Conservation (phyloP, 1,140 invertebrate species). For the Drosophila ercepeae region DNA sequence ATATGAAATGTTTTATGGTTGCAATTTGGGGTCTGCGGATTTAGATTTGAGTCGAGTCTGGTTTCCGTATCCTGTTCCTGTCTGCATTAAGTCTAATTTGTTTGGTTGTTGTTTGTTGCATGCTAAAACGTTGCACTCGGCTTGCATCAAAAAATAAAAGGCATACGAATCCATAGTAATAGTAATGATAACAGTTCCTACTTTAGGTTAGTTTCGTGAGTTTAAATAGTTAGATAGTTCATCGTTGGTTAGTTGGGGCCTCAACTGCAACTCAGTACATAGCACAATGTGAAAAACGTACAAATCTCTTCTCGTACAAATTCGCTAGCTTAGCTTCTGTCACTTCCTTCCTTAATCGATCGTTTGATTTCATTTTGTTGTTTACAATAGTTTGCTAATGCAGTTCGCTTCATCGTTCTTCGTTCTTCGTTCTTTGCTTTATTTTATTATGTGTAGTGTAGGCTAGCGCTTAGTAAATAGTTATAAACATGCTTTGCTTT, state of each 20-base stretch:
- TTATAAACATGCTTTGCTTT: conserved; percentile 80
- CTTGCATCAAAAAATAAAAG: conserved; percentile 65
- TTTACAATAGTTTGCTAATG: conserved; percentile 31
- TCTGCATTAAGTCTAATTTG: conserved; percentile 73
- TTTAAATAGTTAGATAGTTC: conserved; percentile 67
- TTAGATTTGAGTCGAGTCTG: conserved; percentile 4
- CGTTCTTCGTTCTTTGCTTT: conserved; percentile 38
- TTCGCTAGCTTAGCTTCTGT: conserved; percentile 52
- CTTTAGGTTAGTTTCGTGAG: conserved; percentile 72
- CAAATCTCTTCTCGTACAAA: conserved; percentile 33
- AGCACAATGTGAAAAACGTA: conserved; percentile 64
- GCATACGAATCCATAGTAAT: conserved; percentile 52
- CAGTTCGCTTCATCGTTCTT: conserved; percentile 40
- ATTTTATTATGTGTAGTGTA: conserved; percentile 58
- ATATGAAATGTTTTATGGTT: conserved; percentile 31
- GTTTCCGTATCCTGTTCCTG: conserved; percentile 23
- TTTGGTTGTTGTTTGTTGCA: conserved; percentile 46
- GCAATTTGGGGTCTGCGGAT: neutral
- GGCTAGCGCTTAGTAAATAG: conserved; percentile 79
- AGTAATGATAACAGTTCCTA: conserved; percentile 74
- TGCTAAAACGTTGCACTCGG: conserved; percentile 38
- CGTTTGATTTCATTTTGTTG: conserved; percentile 26
- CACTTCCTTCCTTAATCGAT: neutral
- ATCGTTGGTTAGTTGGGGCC: conserved; percentile 63
- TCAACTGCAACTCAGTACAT: conserved; percentile 74